Evolutionary conservation across 1,140 invertebrate species (phyloP), one percentile per base, ranked within the genome.

Genomic region (Metaphire vulgaris): DNA sequence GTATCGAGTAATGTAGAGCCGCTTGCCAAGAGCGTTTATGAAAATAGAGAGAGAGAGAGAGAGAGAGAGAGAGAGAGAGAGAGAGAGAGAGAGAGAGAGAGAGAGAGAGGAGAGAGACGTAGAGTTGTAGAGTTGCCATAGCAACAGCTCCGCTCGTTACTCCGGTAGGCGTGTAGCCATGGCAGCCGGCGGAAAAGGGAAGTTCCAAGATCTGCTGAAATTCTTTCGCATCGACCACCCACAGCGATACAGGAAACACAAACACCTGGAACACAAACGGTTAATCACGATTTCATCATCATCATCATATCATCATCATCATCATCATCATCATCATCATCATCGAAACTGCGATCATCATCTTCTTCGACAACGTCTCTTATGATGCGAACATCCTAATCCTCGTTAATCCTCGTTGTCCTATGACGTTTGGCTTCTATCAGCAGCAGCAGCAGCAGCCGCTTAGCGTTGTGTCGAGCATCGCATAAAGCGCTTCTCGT

Each of bases 321-420:
- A 56, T 56, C 41, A 56, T 56, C 41, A 56, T 56, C 41, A 56
- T 56, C 41, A 56, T 56, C 41, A 56, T 56, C 41, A 56, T 56
- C 41, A 56, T 56, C 41, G 21, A 12, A 6, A 56, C 21, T 21
- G 21, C 21, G 6, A 56, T 56, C 41, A 56, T 56, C 41, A 56
- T 56, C 41, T 12, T 56, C 41, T 12, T 56, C 41, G 21, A 12
- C 41, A 56, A 12, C 41, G 21, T 56, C 41, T 56, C 41, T 12
- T 56, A 56, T 21, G n/a, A n/a, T n/a, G n/a, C n/a, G n/a, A n/a
- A n/a, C n/a, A n/a, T 56, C 41, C 41, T 56, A 6, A 6, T 56
- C 41, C 41, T 56, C 41, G n/a, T n/a, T n/a, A n/a, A n/a, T n/a
- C n/a, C n/a, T n/a, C n/a, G n/a, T n/a, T n/a, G n/a, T n/a, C n/a